Evolutionary conservation across 2,888 invertebrate species (phyloP).

Genomic region (Pilophorus perplexus): DNA sequence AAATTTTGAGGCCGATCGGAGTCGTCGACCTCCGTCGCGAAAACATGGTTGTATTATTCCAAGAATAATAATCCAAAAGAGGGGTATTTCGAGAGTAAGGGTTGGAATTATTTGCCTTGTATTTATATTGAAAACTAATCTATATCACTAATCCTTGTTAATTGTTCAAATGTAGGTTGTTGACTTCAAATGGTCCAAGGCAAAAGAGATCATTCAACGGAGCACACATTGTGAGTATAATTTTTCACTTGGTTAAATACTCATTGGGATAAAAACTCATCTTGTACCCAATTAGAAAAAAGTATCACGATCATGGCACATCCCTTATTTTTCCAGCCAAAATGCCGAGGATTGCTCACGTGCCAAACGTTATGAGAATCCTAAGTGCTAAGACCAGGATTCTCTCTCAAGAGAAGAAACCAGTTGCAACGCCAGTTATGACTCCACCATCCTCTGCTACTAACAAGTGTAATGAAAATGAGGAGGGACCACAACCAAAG

Average conservation of each 20-base stretch:
- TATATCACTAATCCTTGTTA: no score
- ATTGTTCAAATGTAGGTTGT: no score
- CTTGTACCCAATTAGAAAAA: no score
- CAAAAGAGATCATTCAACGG: slow-evolving; percentile 4
- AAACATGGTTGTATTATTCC: no score
- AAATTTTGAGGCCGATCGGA: no score
- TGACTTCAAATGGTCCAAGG: background rate
- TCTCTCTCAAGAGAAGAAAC: slow-evolving; percentile 31
- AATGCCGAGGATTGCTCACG: slow-evolving; percentile 42
- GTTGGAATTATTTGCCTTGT: no score
- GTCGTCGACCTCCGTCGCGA: no score
- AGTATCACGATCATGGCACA: background rate
- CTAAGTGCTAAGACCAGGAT: slow-evolving; percentile 41
- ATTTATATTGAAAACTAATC: no score
- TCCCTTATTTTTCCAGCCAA: slow-evolving; percentile 14
- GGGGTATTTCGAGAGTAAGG: no score
- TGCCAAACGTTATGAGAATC: slow-evolving; percentile 43
- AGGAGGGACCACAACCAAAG: slow-evolving; percentile 5
- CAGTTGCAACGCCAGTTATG: background rate
- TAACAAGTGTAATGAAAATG: background rate
- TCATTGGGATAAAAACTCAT: no score
- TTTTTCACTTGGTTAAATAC: background rate
- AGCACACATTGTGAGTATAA: background rate
- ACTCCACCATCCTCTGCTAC: background rate
- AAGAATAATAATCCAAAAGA: no score